Base-by-base conservation (phyloP, 2,113 vertebrate species). In the Bujurquina vittata region DNA sequence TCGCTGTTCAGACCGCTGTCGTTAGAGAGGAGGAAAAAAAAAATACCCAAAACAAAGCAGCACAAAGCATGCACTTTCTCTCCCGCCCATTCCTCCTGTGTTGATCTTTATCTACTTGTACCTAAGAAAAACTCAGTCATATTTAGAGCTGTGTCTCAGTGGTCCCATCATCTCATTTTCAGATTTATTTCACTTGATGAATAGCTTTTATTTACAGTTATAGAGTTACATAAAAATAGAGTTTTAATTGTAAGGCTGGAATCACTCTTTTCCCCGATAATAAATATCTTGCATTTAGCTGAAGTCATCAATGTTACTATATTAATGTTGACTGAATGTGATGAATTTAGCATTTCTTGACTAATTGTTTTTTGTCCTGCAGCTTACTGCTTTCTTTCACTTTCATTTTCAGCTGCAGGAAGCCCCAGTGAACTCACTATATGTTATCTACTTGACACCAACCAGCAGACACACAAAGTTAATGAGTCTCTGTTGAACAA, bases 1-100 rank as follows among this genome's bases (percentile, higher is more conserved):
- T 84, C 79, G 58, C 72, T 86, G 89, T 57, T 87, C 90, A 91
- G 58, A 81, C 75, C 10, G 17, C 83, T 79, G 89, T 80, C 75
- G 31, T 84, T 75, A 81, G 14, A 67, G 40, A 65, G 10, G 55
- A 46, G 23, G 3, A 22, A 33, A 33, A 33, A 0, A 40, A 57
- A 46, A 0, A 6, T 57, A 60, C 10, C 7, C 58, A 31, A 63
- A 76, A 54, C 5, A 43, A 49, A 86, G 54, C 58, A 61, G 43
- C 18, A 4, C 23, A 59, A 46, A 81, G 74, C 63, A 26, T 17
- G 12, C 18, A 76, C 12, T 23, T 57, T 76, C 31, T 65, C 75
- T 58, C 52, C 62, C 3, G 3, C 37, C 35, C 56, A 58, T 54
- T 54, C 54, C 75, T 49, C 20, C 35, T 59, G 60, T 3, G 35